phyloP scores from a whole-genome alignment of 2,113 vertebrate genomes.

The Catharus bicknelli region DNA sequence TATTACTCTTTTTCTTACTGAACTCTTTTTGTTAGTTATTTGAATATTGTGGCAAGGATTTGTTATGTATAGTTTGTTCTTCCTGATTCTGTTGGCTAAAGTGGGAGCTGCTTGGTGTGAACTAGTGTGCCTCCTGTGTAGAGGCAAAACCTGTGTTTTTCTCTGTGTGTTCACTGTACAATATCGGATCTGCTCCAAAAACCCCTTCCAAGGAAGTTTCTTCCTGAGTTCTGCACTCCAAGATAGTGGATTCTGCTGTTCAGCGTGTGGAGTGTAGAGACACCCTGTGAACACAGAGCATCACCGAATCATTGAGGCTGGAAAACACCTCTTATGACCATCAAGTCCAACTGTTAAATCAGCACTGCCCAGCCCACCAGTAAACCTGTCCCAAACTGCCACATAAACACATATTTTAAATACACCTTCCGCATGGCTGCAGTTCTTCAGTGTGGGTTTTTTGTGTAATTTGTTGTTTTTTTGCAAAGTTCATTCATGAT shows the following conservation, averaged over 20 bases:
- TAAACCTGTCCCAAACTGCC: not conserved
- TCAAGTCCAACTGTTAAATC: not conserved
- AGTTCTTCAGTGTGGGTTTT: rapidly evolving
- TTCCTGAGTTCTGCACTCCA: not conserved
- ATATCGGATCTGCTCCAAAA: rapidly evolving
- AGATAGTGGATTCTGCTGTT: not conserved
- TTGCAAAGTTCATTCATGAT: not conserved
- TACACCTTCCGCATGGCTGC: not conserved
- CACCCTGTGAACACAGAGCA: not conserved
- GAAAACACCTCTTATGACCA: not conserved
- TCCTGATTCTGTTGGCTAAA: not conserved
- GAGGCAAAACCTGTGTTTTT: not conserved
- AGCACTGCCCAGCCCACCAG: not conserved
- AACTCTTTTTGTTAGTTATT: not conserved
- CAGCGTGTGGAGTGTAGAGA: too few species aligned
- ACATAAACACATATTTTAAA: not conserved
- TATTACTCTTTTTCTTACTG: not conserved
- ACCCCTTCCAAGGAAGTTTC: not conserved
- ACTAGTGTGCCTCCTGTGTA: not conserved
- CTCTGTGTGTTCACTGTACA: rapidly evolving
- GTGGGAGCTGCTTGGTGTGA: not conserved
- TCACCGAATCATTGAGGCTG: not conserved
- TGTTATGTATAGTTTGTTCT: not conserved
- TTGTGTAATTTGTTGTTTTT: not conserved
- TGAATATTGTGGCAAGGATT: not conserved